These are phyloP conservation scores for Falco punctatus DNA, from an alignment of 2,113 vertebrate genomes.

Conservation along the genomic window DNA sequence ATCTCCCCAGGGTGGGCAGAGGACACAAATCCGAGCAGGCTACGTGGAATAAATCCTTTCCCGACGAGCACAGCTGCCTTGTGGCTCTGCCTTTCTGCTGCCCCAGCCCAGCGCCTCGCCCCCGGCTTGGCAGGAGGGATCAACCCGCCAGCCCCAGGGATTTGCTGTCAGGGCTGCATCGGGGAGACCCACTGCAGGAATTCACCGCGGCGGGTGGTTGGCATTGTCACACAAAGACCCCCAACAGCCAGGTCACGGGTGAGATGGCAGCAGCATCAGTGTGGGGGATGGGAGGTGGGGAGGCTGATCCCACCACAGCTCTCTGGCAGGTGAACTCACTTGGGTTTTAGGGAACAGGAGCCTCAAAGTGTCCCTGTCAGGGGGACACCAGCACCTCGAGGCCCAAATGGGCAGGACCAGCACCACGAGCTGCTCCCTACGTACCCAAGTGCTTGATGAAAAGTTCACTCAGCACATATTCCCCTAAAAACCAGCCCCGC, in stretches of 20 bases:
- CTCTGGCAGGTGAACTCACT: not conserved
- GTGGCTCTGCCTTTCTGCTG: not conserved
- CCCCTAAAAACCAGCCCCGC: not conserved
- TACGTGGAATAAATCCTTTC: constrained; percentile 12
- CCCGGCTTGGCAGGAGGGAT: fast-evolving
- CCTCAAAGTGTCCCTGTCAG: fast-evolving
- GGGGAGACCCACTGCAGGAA: not conserved
- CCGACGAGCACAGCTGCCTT: not conserved
- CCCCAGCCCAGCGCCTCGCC: not conserved
- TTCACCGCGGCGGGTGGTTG: not conserved
- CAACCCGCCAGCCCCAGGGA: not conserved
- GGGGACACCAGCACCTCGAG: not conserved
- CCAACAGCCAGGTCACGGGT: not conserved
- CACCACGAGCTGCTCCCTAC: fast-evolving
- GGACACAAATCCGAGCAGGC: not conserved
- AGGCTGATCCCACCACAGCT: fast-evolving
- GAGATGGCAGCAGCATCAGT: not conserved
- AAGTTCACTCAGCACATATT: fast-evolving
- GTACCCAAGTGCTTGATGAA: not conserved
- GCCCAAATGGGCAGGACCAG: not conserved
- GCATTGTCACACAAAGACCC: not conserved
- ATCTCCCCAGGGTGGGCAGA: not conserved
- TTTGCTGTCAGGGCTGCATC: not conserved
- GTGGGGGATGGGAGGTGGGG: fast-evolving
- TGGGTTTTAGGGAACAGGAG: not conserved